Evolutionary conservation across 2,113 vertebrate species (phyloP).

Genomic region (Pygoscelis adeliae): DNA sequence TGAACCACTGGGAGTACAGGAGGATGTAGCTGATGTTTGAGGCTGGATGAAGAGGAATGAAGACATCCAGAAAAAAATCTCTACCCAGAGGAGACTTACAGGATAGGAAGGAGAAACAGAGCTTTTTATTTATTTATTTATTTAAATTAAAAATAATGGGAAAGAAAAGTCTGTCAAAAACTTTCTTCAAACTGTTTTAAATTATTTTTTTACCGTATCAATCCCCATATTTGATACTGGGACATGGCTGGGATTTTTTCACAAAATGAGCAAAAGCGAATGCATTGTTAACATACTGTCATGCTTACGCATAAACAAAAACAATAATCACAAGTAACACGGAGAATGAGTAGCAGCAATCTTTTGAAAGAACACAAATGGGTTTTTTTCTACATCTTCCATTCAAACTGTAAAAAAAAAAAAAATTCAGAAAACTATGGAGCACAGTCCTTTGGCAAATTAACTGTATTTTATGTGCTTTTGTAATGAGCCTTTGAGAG

Average conservation of each 20-base stretch:
- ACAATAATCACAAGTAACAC: background rate
- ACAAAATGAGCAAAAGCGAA: background rate
- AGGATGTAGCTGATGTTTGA: background rate
- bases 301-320: background rate
- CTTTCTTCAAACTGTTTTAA: background rate
- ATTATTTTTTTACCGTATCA: background rate
- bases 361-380: background rate
- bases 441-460: background rate
- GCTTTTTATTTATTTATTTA: background rate
- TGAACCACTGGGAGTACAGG: background rate
- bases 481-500: background rate
- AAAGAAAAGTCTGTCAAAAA: background rate
- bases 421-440: background rate
- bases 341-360: background rate
- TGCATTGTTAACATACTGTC: background rate
- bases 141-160: background rate
- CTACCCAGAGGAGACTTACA: background rate
- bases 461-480: background rate
- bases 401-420: background rate
- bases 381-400: background rate
- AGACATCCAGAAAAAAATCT: background rate
- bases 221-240: background rate
- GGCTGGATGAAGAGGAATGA: background rate
- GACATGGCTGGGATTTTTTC: background rate
- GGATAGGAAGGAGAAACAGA: background rate